Base-by-base conservation (phyloP, 2,797 vertebrate species). In the Carduelis carduelis region DNA sequence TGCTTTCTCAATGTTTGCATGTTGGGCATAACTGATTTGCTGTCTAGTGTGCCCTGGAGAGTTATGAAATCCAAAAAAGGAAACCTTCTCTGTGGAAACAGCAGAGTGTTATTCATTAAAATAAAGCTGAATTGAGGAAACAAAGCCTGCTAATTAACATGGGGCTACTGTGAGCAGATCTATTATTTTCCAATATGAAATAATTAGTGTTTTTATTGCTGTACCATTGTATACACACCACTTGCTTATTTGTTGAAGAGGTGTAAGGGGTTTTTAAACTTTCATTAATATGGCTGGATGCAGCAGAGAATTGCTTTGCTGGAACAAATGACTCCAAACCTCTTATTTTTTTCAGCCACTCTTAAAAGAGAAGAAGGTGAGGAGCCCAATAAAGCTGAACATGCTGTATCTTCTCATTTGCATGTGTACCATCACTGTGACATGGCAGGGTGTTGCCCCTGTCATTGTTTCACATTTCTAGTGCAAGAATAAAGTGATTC, bases 201-300 rank as follows among this genome's bases (percentile, higher is more conserved):
- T 95, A 97, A 97, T 97, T 96, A 96, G 90, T 11, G 63, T 78
- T 94, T 90, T 89, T 92, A 93, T 88, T 91, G 46, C 60, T 75
- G 16, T 76, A 20, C 27, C 11, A 75, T 76, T 79, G 41, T 64
- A 89, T 75, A 74, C 15, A 82, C 23, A 82, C 37, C 26, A 65
- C 49, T 82, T 57, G 63, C 21, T 69, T 89, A 71, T 86, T 96
- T 95, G 87, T 93, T 95, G 95, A 83, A 81, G 34, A 55, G 17
- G 81, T 61, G 11, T 56, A 63, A 93, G 64, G 6, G 7, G 30
- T 26, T 94, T 79, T 94, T 63, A 91, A 88, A 69, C 34, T 63
- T 91, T 69, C 52, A 24, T 70, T 39, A 76, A 34, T 21, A 47
- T n/a, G 44, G 14, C 35, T 88, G 83, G 59, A 66, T 77, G 52